Base-by-base conservation (phyloP, 2,888 invertebrate genomes). In the Hypomecis punctinalis region DNA sequence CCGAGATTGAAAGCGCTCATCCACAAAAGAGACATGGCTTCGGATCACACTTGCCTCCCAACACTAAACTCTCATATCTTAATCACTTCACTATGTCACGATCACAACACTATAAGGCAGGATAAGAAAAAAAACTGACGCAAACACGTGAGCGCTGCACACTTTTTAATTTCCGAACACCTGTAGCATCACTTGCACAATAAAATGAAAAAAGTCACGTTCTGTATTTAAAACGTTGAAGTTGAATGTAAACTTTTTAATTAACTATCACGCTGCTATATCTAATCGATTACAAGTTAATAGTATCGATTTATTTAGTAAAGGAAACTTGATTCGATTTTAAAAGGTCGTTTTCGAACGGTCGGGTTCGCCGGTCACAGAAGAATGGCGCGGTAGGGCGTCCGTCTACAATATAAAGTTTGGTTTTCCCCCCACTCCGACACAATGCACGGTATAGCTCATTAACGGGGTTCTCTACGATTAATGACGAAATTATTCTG, bases 1-100 rank as follows among this genome's bases (percentile, higher is more conserved):
- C 94, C 94, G 71, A 96, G 84, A 86, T 94, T 95, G 79, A 95
- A 90, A 67, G 93, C 89, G 70, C 94, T 93, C 94, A 96, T 94
- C 94, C 94, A 95, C 66, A 95, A 69, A 54, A 94, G 77, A 76
- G 94, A 93, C 95, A 95, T 95, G 78, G 74, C 85, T 82, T 67
- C 59, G 68, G 71, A 73, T 68, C 73, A 67, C 76, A 77, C 76
- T 72, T 69, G 67, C 70, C 46, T 54, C 57, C 5, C 13, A 55
- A 52, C 52, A 52, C 65, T 65, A 65, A n/a, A 40, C 46, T 5
- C 11, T 33, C 65, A 61, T 65, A 35, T 53, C 56, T 45, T 40
- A 42, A 35, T 6, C 52, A 63, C 54, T 62, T 37, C 39, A 49
- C 39, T 61, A 4, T 43, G 23, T 51, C 23, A 23, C 23, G 3